Evolutionary conservation across 2,113 vertebrate species (phyloP), one percentile per base, ranked within the genome.

Genomic region (Sardina pilchardus): DNA sequence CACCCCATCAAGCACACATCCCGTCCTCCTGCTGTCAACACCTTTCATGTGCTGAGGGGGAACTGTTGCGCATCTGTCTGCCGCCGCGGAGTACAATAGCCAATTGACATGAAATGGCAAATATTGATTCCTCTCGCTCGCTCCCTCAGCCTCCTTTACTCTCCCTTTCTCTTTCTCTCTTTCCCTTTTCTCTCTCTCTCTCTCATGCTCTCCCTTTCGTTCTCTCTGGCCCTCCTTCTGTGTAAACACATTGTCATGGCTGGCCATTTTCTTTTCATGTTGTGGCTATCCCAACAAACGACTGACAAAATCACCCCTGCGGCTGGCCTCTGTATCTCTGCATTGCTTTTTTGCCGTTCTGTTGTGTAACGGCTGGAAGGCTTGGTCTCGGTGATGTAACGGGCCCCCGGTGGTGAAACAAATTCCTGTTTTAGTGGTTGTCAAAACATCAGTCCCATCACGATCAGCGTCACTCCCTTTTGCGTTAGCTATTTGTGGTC

Each of bases 191-290:
- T 36, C 19, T 78, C 10, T 36, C 30, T 78, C 14, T 34, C 71
- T 36, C 30, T 17, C 14, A 21, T 56, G 14, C 53, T 71, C 26
- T 71, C 26, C 26, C 6, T 63, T 26, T 71, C 26, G 34, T 56
- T 81, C 78, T 85, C 81, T 44, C 24, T 45, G 53, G 34, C 84
- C 42, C 84, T 53, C 21, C n/a, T 86, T 84, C 91, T 43, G 90
- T 83, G 50, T 53, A 53, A 53, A 53, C 50, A 53, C 50, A 53
- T 53, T 53, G 50, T 24, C 19, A 21, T n/a, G 21, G 53, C 53
- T 24, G 6, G 53, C 4, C 10, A 7, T 59, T 59, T 59, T 24
- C 53, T 59, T 59, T 59, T 59, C 21, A 59, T 59, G 21, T 59
- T 59, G 53, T 21, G 19, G 53, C 21, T 59, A 59, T 59, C 21